Base-by-base conservation (phyloP, 2,888 invertebrate species). In the Tachystola acroxantha region DNA sequence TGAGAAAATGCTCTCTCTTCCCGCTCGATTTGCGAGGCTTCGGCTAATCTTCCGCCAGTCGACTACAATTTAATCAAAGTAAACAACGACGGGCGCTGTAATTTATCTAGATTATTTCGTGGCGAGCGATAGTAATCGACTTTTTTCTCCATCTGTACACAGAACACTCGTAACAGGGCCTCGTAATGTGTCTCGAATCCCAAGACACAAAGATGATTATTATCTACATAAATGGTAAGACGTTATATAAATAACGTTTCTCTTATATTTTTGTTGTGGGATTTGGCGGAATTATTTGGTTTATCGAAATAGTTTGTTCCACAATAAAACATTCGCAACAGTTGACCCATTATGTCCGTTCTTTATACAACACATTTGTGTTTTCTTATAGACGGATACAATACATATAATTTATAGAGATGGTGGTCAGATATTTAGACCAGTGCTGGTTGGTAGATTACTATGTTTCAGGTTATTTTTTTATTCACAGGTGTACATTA, bases 51-150 rank as follows among this genome's bases (percentile, higher is more conserved):
- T 75, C 75, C 72, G 64, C 70, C 78, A 79, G 82, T 84, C 79
- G 77, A 80, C 78, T 84, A 84, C 85, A 85, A 82, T 85, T 86
- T 86, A 86, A 86, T 86, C 86, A 86, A 81, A 85, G 80, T 78
- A 85, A 86, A 85, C 85, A 86, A 81, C 77, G 76, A 72, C 65
- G 61, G 66, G 59, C 57, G 55, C 67, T 66, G 84, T 85, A 82
- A 86, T 86, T 85, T 84, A 79, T 86, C 85, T 79, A 74, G 85
- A 85, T 85, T 84, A 84, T 82, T 82, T 78, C 67, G 81, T 65
- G 81, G 81, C 72, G 73, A 79, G 64, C 74, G 75, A 75, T 78
- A 73, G 79, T 75, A 80, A 84, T 81, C 74, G 74, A 74, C 74
- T 82, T 84, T 82, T 84, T 84, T 75, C 67, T 67, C 34, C 53